Percentiles rank a stretch among this genome's conserved stretches.
These are phyloP conservation scores for Hypercompe scribonia DNA, from an alignment of 2,888 invertebrate genomes.

Conservation along the genomic window DNA sequence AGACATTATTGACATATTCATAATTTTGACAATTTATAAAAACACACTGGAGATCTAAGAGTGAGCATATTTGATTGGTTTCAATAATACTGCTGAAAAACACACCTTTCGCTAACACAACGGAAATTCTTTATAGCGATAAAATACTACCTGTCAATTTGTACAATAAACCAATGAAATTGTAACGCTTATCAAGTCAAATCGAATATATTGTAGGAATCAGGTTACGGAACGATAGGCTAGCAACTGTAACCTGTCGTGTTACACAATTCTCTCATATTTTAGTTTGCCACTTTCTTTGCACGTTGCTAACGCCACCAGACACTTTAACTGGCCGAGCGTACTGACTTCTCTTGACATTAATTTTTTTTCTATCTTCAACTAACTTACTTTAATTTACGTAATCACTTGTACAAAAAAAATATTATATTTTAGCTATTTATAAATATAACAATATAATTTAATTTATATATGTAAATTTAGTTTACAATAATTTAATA, in stretches of 20 bases:
- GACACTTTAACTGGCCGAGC: background rate
- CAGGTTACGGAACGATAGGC: conserved; percentile 22
- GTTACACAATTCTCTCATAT: conserved; percentile 25
- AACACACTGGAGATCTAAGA: background rate
- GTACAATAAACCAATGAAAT: conserved; percentile 3
- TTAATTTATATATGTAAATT: too few relatives aligned
- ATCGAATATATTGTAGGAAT: conserved; percentile 13
- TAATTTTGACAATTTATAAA: background rate
- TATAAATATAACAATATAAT: background rate
- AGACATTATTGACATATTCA: background rate
- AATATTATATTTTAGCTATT: background rate
- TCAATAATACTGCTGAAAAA: background rate
- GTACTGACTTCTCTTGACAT: background rate
- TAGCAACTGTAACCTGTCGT: conserved; percentile 19
- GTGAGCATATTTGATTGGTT: background rate
- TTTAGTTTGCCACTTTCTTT: conserved; percentile 26
- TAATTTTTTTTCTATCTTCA: background rate
- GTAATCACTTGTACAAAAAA: background rate
- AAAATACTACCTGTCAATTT: conserved; percentile 7
- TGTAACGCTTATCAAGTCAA: conserved; percentile 17
- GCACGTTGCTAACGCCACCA: conserved; percentile 14
- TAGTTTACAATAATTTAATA: background rate
- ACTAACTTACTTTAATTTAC: background rate
- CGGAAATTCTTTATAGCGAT: background rate
- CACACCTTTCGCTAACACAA: background rate